Base-by-base conservation (phyloP, 2,113 vertebrate genomes). In the Todiramphus chloris region DNA sequence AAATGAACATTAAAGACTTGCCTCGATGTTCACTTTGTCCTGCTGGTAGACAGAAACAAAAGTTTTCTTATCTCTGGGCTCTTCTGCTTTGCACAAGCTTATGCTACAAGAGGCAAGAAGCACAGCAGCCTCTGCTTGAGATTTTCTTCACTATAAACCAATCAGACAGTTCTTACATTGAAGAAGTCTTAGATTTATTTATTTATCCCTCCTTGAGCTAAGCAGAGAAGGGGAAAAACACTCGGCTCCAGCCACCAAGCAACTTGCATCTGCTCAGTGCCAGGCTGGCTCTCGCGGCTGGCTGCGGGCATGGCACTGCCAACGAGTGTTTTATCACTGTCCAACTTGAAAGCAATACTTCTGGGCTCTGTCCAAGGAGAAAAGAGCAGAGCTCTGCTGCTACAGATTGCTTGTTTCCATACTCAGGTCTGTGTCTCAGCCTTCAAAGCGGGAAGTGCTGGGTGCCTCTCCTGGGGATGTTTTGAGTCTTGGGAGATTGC, bases 281-380 rank as follows among this genome's bases (percentile, higher is more conserved):
- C 86, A 73, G 88, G 85, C 90, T 88, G 92, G 78, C 74, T 72
- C 63, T 43, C 6, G 8, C 3, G 15, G 59, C 69, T 89, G 91
- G 87, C 96, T 66, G 90, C 59, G 41, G 92, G 89, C 87, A 90
- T 11, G 88, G 85, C 21, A 25, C 86, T 93, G 93, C 92, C 90
- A 91, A 76, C 23, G 8, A 84, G 91, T 18, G 60, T 84, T 95
- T 96, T 70, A 82, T 96, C 96, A 73, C 72, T 75, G 93, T 69
- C 83, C 93, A 83, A 30, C 84, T 60, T 62, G 90, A 93, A 91
- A 96, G 79, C 82, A 90, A 82, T 37, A 25, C 93, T 90, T 50
- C 2, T 93, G 91, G 89, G 35, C 64, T 44, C 21, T 37, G 64
- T 63, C 89, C 95, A 97, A 88, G 64, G 68, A 80, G 83, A 64